Base-by-base conservation (phyloP, 2,113 vertebrate genomes). In the Chaetodon trifascialis region DNA sequence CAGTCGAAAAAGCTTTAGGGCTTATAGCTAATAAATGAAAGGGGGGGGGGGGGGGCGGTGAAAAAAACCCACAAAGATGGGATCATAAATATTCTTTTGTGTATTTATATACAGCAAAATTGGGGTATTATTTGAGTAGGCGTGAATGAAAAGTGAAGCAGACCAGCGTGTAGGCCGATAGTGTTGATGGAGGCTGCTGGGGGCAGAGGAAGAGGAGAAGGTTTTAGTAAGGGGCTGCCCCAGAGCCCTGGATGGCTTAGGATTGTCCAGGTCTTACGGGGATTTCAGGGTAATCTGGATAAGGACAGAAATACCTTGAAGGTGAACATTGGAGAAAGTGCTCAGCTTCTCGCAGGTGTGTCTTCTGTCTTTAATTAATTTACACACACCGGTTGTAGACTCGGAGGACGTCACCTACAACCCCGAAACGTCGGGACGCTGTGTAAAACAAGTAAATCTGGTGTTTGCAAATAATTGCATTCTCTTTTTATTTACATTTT, bases 231-330 rank as follows among this genome's bases (percentile, higher is more conserved):
- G 84, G 85, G 78, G 83, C 65, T 93, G 82, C 87, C 73, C 66
- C 78, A 82, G 44, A 82, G 84, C 63, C 65, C 80, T 85, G 83
- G 79, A 82, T 90, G 89, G 84, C 38, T 94, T 93, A 93, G 90
- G 93, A 89, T 90, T 93, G 87, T 89, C 80, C 81, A 79, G 85
- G 93, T 90, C 89, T 95, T 94, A 95, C 49, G 14, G 74, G 93
- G 92, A 95, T 95, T 93, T 92, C 75, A 76, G 66, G 47, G 79
- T 95, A 95, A 96, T 95, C 95, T 91, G 95, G 95, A 94, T 95
- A 90, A 95, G 87, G 86, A 92, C 93, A 92, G 80, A 94, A 95
- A 95, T 94, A 94, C 88, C 88, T 91, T 93, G 90, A 93, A 94
- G 93, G 92, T 93, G 89, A 94, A 81, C 62, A 69, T 51, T 77